Conservation (phyloP, 2,113 vertebrate species). For the Microcebus griseorufus region DNA sequence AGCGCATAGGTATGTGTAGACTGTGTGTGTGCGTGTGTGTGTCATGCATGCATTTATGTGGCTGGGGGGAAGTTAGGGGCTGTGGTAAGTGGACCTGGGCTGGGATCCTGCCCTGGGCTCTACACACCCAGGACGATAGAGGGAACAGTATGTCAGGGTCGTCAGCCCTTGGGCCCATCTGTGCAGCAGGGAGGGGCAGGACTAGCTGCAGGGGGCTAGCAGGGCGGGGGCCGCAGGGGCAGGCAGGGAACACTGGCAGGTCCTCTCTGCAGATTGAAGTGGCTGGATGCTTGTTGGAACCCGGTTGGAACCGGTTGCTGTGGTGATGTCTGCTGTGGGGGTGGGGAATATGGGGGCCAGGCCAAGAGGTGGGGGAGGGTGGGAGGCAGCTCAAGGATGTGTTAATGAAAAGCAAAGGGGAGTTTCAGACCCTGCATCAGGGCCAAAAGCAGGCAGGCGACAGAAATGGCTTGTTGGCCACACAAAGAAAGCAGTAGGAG, state of each 20-base stretch:
- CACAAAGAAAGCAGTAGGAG: constrained; percentile 53
- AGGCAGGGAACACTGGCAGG: background rate
- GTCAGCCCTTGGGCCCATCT: background rate
- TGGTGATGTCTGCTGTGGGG: constrained; percentile 49
- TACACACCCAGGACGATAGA: background rate
- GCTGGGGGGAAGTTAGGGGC: background rate
- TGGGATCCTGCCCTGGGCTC: background rate
- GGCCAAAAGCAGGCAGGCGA: constrained; percentile 32
- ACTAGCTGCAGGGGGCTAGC: background rate
- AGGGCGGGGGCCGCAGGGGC: background rate
- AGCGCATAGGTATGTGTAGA: background rate
- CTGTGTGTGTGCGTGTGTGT: background rate
- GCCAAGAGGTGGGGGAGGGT: constrained; percentile 50
- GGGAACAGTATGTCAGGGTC: background rate
- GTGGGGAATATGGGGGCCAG: background rate
- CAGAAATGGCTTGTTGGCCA: background rate
- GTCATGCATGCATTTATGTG: background rate
- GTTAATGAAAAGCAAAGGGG: constrained; percentile 70
- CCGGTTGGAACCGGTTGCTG: constrained; percentile 65
- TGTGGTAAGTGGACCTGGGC: background rate
- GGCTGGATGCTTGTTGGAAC: constrained; percentile 44
- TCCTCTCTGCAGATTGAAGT: constrained; percentile 35
- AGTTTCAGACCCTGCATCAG: constrained; percentile 26
- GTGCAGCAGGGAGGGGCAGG: background rate
- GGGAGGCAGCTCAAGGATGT: constrained; percentile 37